These are phyloP conservation scores for Drosophila nr. perissopoda DNA, from an alignment of 2,888 invertebrate species.

Conservation along the genomic window DNA sequence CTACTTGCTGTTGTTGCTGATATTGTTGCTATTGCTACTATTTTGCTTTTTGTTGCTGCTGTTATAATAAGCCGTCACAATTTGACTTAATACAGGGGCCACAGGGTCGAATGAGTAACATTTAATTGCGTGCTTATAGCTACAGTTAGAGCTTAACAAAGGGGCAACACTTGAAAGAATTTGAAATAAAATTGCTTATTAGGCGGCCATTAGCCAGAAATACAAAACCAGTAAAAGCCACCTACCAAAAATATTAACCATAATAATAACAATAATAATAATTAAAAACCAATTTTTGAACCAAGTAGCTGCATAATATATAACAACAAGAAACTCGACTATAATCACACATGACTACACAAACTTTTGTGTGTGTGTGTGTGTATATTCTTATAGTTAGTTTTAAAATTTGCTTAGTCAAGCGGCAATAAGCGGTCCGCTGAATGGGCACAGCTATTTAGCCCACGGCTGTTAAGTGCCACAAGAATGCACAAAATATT, in stretches of 20 bases:
- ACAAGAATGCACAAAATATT: conserved; percentile 53
- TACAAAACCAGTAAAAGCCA: conserved; percentile 22
- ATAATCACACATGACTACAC: conserved; percentile 60
- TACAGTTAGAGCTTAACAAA: conserved; percentile 43
- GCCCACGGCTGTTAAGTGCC: conserved; percentile 52
- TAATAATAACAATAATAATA: conserved; percentile 74
- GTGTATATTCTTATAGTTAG: conserved; percentile 8
- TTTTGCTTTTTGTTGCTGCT: conserved; percentile 13
- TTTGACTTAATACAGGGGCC: conserved; percentile 71
- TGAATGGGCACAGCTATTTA: conserved; percentile 74
- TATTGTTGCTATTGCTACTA: conserved; percentile 5
- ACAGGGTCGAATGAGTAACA: conserved; percentile 80
- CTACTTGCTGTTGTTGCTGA: neutral
- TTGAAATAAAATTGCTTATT: conserved; percentile 74
- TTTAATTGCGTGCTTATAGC: conserved; percentile 65
- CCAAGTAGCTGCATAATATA: conserved; percentile 51
- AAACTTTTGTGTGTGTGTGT: conserved; percentile 9
- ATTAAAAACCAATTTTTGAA: conserved; percentile 75
- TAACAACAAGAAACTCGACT: conserved; percentile 69
- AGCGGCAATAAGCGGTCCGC: conserved; percentile 63
- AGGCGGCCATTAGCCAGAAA: conserved; percentile 60
- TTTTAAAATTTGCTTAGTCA: conserved; percentile 73
- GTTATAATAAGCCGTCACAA: conserved; percentile 69
- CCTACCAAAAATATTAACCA: conserved; percentile 48
- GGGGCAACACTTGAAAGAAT: conserved; percentile 63